Evolutionary conservation across 2,113 vertebrate genomes (phyloP), one percentile per base, ranked within the genome.

Genomic region (Malurus alboscapulatus): DNA sequence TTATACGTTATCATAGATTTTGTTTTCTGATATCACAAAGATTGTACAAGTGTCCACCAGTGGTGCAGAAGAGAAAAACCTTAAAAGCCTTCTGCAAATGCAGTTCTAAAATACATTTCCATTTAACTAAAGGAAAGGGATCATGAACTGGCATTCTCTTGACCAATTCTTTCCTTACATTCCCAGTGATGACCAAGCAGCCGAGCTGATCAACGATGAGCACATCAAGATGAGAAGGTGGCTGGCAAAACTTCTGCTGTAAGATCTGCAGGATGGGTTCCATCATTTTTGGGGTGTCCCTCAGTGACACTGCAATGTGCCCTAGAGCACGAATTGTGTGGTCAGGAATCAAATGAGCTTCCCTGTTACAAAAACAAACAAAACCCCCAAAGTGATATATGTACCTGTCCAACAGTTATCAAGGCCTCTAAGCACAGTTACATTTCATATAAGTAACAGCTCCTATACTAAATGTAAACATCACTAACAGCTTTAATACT

Each of bases 171-270:
- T 20, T 92, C 29, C 98, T 98, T 97, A 99, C 99, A 48, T 99
- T 99, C 94, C 99, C 99, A 7, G 99, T 99, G 90, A 99, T 99
- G 85, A 99, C 99, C 97, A 99, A 98, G 95, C 99, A 99, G 87
- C 99, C 99, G 13, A 99, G 98, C 93, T 99, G 99, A 95, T 99
- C 99, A 18, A 99, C 97, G 82, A 99, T 99, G 40, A 99, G 98
- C 3, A 99, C 98, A 1, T 99, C 99, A 4, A 99, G 98, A 30
- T 98, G 98, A 40, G 99, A 99, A 2, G 98, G 98, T 2, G 99
- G 99, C 95, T 99, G 99, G 95, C 99, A 99, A 96, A 99, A 99
- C 93, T 99, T 99, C 93, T 99, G 99, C 94, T 99, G 99, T 11
- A 99, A 97, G 96, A 99, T 99, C 97, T 99, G 99, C 57, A 99